Evolutionary conservation across 2,797 vertebrate genomes (phyloP).

Genomic region (Atherinosoma microstoma): DNA sequence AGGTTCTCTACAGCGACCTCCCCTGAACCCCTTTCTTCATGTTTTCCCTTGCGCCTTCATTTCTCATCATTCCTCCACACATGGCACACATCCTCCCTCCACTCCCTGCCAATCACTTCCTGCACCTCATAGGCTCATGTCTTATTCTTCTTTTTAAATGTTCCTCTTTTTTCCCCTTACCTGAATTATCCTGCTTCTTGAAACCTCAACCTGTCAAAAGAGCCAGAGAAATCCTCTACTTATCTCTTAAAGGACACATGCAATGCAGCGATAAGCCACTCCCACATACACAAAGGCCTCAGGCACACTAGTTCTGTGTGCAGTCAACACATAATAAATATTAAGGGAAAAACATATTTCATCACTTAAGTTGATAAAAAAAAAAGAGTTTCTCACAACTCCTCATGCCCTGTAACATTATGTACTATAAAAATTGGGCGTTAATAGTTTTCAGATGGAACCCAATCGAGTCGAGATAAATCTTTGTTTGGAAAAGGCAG

Average conservation of each 20-base stretch:
- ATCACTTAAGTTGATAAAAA: neutral
- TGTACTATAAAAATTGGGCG: conserved; percentile 18
- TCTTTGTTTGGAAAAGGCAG: conserved; percentile 16
- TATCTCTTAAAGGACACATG: conserved; percentile 26
- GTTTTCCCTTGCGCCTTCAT: conserved; percentile 5
- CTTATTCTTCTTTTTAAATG: neutral
- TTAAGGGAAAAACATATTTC: neutral
- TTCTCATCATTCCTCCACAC: conserved; percentile 9
- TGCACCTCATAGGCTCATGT: conserved; percentile 16
- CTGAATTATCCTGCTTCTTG: conserved; percentile 4
- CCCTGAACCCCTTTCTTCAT: neutral
- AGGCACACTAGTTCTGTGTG: conserved; percentile 12
- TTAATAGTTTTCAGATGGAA: conserved; percentile 30
- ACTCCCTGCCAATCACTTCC: conserved; percentile 23
- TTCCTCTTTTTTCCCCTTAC: neutral
- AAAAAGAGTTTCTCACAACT: conserved; percentile 8
- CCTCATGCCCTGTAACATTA: conserved; percentile 2
- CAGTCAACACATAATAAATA: conserved; percentile 3
- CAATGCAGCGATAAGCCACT: conserved; percentile 13
- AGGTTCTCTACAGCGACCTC: conserved; percentile 3
- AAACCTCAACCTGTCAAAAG: conserved; percentile 19
- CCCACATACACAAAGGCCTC: conserved; percentile 21
- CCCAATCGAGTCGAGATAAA: neutral
- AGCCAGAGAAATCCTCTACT: conserved; percentile 19
- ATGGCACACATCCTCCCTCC: neutral